Evolutionary conservation across 2,113 vertebrate genomes (phyloP).

Genomic region (Fukomys damarensis): DNA sequence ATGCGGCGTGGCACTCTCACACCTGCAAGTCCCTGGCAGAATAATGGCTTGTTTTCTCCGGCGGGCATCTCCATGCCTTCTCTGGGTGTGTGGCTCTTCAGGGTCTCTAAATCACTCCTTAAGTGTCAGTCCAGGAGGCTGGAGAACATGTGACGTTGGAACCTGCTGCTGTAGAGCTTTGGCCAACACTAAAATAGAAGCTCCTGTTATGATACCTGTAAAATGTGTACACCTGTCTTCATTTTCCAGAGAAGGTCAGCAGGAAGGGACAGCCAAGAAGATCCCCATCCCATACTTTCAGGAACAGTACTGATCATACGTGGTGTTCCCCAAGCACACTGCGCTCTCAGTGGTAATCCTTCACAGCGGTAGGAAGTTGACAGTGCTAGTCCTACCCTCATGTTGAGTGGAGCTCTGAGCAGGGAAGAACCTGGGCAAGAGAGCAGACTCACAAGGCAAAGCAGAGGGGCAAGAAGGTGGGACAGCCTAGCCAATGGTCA

Average conservation of each 20-base stretch:
- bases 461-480: not conserved
- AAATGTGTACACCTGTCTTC: not conserved
- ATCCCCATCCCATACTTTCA: conserved; percentile 36
- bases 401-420: not conserved
- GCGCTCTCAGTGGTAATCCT: conserved; percentile 17
- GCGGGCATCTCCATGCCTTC: too few relatives aligned
- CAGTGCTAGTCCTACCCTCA: not conserved
- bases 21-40: not conserved
- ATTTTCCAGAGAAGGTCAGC: conserved; percentile 39
- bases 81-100: not conserved
- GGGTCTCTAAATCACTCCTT: not conserved
- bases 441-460: not conserved
- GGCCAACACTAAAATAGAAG: not conserved
- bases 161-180: not conserved
- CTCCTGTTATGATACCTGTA: not conserved
- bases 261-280: not conserved
- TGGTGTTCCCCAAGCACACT: not conserved
- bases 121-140: not conserved
- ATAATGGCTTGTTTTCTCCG: too few relatives aligned
- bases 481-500: not conserved
- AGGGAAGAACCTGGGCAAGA: not conserved
- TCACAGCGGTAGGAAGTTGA: conserved; percentile 37
- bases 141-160: not conserved
- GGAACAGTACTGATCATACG: conserved; percentile 19
- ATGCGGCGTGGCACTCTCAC: not conserved